These are phyloP conservation scores for Coptotermes formosanus DNA, from an alignment of 1,140 invertebrate species.

Conservation along the genomic window DNA sequence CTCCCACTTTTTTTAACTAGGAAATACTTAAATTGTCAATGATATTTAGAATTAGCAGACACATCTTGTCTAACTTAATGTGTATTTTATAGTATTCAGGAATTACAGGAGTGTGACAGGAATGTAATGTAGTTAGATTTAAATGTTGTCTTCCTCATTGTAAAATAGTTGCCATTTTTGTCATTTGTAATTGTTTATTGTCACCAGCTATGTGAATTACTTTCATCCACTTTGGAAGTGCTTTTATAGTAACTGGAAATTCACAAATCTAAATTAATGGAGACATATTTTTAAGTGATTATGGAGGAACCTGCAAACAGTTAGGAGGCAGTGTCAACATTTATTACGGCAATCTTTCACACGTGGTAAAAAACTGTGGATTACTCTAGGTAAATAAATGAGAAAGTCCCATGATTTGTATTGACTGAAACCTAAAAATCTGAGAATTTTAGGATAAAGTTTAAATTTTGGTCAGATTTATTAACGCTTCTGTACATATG, in stretches of 20 bases:
- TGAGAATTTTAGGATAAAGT: not conserved
- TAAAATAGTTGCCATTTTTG: not conserved
- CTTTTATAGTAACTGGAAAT: not conserved
- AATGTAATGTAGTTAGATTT: not conserved
- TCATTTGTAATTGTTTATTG: not conserved
- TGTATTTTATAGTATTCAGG: not conserved
- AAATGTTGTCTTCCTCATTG: constrained; percentile 2
- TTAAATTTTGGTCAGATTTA: not conserved
- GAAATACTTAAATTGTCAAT: constrained; percentile 1
- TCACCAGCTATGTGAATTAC: not conserved
- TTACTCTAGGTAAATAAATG: not conserved
- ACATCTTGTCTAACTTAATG: not conserved
- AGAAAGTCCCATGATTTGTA: not conserved
- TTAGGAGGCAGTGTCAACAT: not conserved
- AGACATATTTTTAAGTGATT: not conserved
- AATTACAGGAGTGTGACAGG: constrained; percentile 4
- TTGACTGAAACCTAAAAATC: not conserved
- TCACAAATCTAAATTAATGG: not conserved
- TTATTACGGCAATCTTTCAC: not conserved
- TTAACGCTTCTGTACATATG: not conserved
- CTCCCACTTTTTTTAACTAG: not conserved
- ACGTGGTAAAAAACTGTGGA: not conserved
- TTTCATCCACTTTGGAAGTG: not conserved
- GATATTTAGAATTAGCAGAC: not conserved
- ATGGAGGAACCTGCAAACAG: not conserved